A percentile compares a stretch with the other conserved stretches of the same genome.
Conservation (phyloP, 1,140 invertebrate species). For the Neuroterus valhalla region DNA sequence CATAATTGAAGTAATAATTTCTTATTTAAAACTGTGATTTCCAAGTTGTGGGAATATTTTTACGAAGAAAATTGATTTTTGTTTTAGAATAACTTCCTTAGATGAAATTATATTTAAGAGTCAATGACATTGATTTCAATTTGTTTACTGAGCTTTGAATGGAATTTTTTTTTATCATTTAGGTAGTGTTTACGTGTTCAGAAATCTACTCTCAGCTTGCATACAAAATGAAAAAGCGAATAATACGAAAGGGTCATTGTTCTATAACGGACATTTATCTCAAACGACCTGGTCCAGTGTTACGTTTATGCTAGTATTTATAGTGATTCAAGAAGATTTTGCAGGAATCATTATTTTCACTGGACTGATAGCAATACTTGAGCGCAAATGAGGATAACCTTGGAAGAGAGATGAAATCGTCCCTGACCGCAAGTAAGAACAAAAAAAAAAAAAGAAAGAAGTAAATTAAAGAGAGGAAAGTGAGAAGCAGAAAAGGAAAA, state of each 20-base stretch:
- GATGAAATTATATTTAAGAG: too few species aligned
- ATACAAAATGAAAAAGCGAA: background rate
- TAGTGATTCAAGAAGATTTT: constrained; percentile 5
- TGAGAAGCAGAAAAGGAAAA: background rate
- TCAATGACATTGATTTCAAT: background rate
- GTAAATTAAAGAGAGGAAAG: background rate
- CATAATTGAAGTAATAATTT: too few species aligned
- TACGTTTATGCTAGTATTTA: background rate
- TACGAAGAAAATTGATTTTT: too few species aligned
- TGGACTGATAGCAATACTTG: background rate
- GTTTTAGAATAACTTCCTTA: too few species aligned
- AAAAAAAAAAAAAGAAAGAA: background rate
- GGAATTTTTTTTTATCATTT: background rate
- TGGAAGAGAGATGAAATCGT: background rate
- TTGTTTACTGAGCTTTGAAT: background rate
- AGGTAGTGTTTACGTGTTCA: background rate
- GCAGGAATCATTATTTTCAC: background rate
- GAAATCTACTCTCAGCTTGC: background rate
- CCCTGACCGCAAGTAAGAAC: background rate
- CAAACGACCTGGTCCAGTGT: constrained; percentile 9
- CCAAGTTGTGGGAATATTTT: too few species aligned
- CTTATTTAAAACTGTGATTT: too few species aligned
- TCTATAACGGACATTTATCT: background rate
- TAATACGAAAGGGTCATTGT: background rate
- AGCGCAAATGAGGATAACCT: background rate